Percentiles rank a stretch among this genome's conserved stretches.
These are phyloP conservation scores for Leptopilina clavipes DNA, from an alignment of 1,140 invertebrate genomes.

Conservation along the genomic window DNA sequence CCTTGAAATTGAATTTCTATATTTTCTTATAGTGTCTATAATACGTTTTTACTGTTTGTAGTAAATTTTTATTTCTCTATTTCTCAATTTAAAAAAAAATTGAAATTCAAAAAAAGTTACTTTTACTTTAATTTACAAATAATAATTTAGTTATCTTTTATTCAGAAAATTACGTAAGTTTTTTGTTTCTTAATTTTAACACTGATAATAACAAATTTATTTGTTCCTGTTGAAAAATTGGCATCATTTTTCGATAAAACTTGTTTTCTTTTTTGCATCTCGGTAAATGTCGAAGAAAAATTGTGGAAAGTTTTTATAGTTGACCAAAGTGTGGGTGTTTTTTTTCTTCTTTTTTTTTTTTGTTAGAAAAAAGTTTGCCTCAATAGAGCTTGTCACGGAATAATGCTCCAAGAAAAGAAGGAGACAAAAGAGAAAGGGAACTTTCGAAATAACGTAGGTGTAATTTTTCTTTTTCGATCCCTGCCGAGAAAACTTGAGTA, in stretches of 20 bases:
- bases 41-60: too few species aligned
- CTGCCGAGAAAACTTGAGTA: conserved; percentile 18
- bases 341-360: neutral
- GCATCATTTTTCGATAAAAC: neutral
- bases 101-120: too few species aligned
- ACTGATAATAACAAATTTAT: too few species aligned
- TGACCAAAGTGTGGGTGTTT: neutral
- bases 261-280: neutral
- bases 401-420: conserved; percentile 43
- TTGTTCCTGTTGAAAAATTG: conserved; percentile 3
- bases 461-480: conserved; percentile 52
- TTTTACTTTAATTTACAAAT: too few species aligned
- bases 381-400: conserved; percentile 6
- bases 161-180: too few species aligned
- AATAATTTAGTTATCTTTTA: too few species aligned
- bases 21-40: too few species aligned
- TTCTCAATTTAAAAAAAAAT: too few species aligned
- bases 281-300: conserved; percentile 49
- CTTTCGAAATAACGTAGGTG: conserved; percentile 37
- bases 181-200: too few species aligned
- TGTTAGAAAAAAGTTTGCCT: conserved; percentile 6
- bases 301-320: conserved; percentile 58
- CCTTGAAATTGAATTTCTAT: too few species aligned
- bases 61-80: too few species aligned
- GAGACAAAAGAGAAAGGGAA: conserved; percentile 20